phyloP scores from a whole-genome alignment of 1,140 invertebrate species.

The Rhizoglyphus robini region DNA sequence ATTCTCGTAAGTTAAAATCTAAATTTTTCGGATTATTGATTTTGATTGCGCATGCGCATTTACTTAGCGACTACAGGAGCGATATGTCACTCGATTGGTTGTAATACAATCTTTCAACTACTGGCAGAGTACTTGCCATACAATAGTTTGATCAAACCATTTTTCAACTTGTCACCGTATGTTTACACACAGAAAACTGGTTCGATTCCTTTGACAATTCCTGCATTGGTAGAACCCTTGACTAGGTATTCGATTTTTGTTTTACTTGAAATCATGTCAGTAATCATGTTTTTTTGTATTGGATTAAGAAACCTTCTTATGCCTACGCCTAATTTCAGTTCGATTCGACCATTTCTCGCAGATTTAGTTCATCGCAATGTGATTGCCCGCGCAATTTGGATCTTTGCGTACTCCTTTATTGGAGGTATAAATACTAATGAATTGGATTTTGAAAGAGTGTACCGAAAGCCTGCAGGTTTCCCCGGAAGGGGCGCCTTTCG shows the following conservation, averaged over 20 bases:
- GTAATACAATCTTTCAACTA: not conserved
- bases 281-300: too few relatives aligned
- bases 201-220: not conserved
- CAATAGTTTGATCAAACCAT: not conserved
- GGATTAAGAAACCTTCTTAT: not conserved
- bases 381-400: not conserved
- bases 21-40: not conserved
- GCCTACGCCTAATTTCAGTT: not conserved
- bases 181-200: not conserved
- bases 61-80: too few relatives aligned
- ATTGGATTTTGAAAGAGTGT: not conserved
- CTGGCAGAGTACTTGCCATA: not conserved
- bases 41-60: too few relatives aligned
- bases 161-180: not conserved
- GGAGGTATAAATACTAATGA: not conserved
- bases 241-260: too few relatives aligned
- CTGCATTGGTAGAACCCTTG: not conserved
- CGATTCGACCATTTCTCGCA: not conserved
- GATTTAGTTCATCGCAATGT: not conserved
- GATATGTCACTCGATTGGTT: too few relatives aligned
- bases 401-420: not conserved
- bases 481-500: not conserved
- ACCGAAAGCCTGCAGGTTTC: not conserved
- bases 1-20: not conserved
- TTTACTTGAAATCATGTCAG: too few relatives aligned